Conservation (phyloP, 2,113 vertebrate species). For the Bettongia penicillata region DNA sequence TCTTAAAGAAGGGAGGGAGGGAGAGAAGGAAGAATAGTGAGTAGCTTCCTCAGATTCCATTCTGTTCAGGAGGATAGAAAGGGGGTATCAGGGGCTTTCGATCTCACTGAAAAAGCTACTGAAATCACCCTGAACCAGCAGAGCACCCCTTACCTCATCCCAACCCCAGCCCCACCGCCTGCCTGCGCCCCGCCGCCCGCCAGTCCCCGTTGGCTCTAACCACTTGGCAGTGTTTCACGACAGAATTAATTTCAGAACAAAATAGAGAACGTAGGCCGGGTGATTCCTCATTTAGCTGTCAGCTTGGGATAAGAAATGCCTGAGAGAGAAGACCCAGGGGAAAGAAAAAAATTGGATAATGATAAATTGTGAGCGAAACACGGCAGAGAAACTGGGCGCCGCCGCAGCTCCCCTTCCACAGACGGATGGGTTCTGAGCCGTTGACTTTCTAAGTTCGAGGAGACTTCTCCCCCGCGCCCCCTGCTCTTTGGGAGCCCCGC, state of each 20-base stretch:
- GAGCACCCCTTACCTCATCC: neutral
- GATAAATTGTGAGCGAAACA: slow-evolving; percentile 61
- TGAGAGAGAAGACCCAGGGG: slow-evolving; percentile 63
- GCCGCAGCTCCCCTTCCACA: neutral
- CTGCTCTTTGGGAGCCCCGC: neutral
- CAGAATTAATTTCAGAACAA: slow-evolving; percentile 66
- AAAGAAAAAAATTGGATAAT: slow-evolving; percentile 65
- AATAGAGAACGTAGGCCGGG: slow-evolving; percentile 62
- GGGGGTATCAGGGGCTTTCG: neutral
- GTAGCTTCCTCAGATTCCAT: neutral
- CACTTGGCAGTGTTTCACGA: slow-evolving; percentile 58
- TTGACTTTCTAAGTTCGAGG: slow-evolving; percentile 31
- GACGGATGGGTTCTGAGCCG: neutral
- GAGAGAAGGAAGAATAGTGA: neutral
- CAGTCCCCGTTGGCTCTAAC: slow-evolving; percentile 10
- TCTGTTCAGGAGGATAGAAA: neutral
- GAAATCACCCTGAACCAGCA: neutral
- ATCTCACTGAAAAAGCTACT: neutral
- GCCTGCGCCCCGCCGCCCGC: neutral
- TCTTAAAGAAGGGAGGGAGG: neutral
- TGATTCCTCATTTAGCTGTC: slow-evolving; percentile 68
- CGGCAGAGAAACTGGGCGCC: slow-evolving; percentile 59
- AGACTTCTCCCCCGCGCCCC: slow-evolving; percentile 37
- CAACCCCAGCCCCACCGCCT: fast-evolving
- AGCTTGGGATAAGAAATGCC: slow-evolving; percentile 62